phyloP scores from a whole-genome alignment of 2,797 vertebrate genomes.

The Gymnoscopelus microlampas region DNA sequence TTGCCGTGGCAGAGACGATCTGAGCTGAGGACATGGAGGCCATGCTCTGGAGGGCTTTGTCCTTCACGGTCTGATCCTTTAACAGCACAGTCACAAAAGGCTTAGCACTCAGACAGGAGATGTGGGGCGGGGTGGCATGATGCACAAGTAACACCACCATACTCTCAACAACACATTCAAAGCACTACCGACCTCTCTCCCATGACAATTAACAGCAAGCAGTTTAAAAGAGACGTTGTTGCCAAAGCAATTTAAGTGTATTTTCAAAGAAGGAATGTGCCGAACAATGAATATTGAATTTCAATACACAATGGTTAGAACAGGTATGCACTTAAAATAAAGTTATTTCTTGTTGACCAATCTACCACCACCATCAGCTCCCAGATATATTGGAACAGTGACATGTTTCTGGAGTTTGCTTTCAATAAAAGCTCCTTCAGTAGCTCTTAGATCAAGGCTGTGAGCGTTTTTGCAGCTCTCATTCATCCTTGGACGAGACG shows the following conservation, averaged over 20 bases:
- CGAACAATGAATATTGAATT: conserved; percentile 60
- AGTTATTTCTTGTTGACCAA: conserved; percentile 56
- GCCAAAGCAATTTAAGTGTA: conserved; percentile 48
- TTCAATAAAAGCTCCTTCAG: conserved; percentile 46
- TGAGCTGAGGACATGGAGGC: conserved; percentile 99
- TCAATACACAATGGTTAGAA: conserved; percentile 50
- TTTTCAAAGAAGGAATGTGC: conserved; percentile 54
- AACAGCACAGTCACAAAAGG: conserved; percentile 88
- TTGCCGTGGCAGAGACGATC: conserved; percentile 99
- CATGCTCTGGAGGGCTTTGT: conserved; percentile 99
- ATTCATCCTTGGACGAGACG: conserved; percentile 11
- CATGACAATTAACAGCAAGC: conserved; percentile 75
- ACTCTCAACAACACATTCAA: conserved; percentile 58
- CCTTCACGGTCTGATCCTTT: conserved; percentile 99
- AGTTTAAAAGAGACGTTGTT: conserved; percentile 62
- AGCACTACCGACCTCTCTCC: conserved; percentile 48
- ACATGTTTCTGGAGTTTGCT: conserved; percentile 17
- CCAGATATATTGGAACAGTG: conserved; percentile 12
- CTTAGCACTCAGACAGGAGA: conserved; percentile 81
- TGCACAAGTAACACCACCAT: conserved; percentile 71
- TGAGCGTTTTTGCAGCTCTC: conserved; percentile 21
- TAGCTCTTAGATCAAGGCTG: conserved; percentile 64
- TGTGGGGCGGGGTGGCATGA: conserved; percentile 42
- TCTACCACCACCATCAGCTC: conserved; percentile 38
- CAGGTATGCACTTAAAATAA: conserved; percentile 65